A percentile compares a stretch with the other conserved stretches of the same genome.
Evolutionary conservation across 2,113 vertebrate genomes (phyloP).

Genomic region (Lophius piscatorius): DNA sequence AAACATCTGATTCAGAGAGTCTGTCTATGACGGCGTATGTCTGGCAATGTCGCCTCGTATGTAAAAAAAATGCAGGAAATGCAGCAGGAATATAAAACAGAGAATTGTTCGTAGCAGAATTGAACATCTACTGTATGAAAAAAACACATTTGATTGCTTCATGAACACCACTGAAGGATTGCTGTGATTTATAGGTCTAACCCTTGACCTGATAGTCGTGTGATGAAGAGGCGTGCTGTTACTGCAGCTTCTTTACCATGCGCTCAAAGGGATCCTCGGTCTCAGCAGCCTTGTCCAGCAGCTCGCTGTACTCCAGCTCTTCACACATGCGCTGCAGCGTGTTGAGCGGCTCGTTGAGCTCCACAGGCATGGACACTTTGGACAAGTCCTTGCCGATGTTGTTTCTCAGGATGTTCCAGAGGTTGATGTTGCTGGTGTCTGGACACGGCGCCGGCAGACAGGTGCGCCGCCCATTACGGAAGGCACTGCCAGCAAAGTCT

Average conservation of each 20-base stretch:
- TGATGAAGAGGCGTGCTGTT: not conserved
- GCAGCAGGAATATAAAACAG: not conserved
- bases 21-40: slow-evolving; percentile 17
- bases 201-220: not conserved
- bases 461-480: slow-evolving; percentile 92
- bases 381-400: slow-evolving; percentile 99
- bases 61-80: not conserved
- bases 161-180: not conserved
- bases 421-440: slow-evolving; percentile 96
- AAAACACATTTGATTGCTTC: not conserved
- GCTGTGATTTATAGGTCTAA: no score
- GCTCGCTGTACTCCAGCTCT: slow-evolving; percentile 97
- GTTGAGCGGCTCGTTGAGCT: slow-evolving; percentile 97
- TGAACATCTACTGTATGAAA: not conserved
- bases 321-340: slow-evolving; percentile 98
- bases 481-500: slow-evolving; percentile 91
- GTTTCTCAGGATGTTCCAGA: slow-evolving; percentile 99
- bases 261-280: slow-evolving; percentile 93
- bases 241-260: slow-evolving; percentile 83
- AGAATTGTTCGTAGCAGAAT: not conserved
- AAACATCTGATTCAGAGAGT: not conserved
- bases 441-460: slow-evolving; percentile 93
- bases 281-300: slow-evolving; percentile 95
- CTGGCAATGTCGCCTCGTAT: slow-evolving; percentile 20
- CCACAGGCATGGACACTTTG: slow-evolving; percentile 99